Conservation (phyloP, 35 echinoderm and acorn worm species). For the Anneissia japonica region DNA sequence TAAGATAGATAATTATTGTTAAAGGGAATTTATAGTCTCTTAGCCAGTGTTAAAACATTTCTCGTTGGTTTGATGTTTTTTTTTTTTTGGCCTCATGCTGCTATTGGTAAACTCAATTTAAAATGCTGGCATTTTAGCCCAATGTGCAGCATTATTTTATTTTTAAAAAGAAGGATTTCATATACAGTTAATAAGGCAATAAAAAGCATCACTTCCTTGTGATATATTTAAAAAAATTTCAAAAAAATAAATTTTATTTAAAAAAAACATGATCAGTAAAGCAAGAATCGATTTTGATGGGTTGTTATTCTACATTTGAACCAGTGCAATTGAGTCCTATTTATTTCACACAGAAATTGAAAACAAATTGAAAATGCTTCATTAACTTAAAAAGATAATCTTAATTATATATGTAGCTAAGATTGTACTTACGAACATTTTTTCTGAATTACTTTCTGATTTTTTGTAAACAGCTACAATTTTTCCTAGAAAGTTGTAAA, state of each 20-base stretch:
- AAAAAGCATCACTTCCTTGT: neutral
- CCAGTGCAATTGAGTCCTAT: neutral
- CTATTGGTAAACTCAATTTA: neutral
- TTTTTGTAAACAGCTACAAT: conserved; percentile 1
- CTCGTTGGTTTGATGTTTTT: neutral
- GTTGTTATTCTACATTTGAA: neutral
- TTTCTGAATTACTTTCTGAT: neutral
- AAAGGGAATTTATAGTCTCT: neutral
- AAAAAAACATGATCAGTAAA: neutral
- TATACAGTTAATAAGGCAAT: neutral
- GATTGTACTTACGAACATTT: neutral
- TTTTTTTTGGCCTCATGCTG: no score
- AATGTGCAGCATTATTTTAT: neutral
- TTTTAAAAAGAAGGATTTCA: neutral
- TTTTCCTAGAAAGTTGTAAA: neutral
- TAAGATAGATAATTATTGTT: neutral
- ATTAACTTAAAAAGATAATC: neutral
- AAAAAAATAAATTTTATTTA: neutral
- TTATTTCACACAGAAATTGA: neutral
- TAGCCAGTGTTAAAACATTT: neutral
- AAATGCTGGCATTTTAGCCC: conserved; percentile 1
- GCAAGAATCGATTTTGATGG: neutral
- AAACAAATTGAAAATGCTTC: neutral
- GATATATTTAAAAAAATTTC: neutral
- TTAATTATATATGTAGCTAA: neutral